These are phyloP conservation scores for Eubasilissa splendida DNA, from an alignment of 2,888 invertebrate genomes.

Conservation along the genomic window DNA sequence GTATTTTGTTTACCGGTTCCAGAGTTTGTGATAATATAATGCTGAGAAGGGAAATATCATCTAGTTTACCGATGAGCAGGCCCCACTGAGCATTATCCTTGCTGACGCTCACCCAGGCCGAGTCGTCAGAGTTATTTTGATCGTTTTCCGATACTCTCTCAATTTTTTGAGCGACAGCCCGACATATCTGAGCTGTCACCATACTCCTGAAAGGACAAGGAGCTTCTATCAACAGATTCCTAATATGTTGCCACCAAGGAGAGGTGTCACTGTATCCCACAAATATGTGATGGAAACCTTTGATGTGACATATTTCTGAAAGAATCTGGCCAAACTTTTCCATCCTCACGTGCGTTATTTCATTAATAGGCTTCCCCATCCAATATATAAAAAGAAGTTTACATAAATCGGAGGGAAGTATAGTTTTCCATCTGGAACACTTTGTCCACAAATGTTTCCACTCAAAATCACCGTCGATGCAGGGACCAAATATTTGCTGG, in stretches of 20 bases:
- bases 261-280: constrained; percentile 81
- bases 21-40: constrained; percentile 76
- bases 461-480: constrained; percentile 59
- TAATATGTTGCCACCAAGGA: constrained; percentile 87
- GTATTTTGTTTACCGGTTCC: constrained; percentile 65
- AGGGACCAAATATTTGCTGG: constrained; percentile 63
- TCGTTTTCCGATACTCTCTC: constrained; percentile 66
- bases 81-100: constrained; percentile 92
- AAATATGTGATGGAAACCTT: constrained; percentile 73
- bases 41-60: constrained; percentile 88
- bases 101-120: constrained; percentile 86
- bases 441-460: constrained; percentile 46
- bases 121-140: constrained; percentile 70
- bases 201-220: constrained; percentile 84
- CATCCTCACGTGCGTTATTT: constrained; percentile 74
- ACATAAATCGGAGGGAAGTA: constrained; percentile 76
- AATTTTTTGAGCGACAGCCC: constrained; percentile 77
- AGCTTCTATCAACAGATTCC: constrained; percentile 81
- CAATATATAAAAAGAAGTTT: constrained; percentile 81
- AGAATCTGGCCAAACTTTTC: constrained; percentile 79
- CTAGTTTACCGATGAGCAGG: constrained; percentile 88
- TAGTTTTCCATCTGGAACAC: constrained; percentile 39
- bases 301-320: constrained; percentile 76
- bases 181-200: constrained; percentile 87
- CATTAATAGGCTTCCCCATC: constrained; percentile 76